These are phyloP conservation scores for Halictus ligatus DNA, from an alignment of 2,888 invertebrate genomes.

Conservation along the genomic window DNA sequence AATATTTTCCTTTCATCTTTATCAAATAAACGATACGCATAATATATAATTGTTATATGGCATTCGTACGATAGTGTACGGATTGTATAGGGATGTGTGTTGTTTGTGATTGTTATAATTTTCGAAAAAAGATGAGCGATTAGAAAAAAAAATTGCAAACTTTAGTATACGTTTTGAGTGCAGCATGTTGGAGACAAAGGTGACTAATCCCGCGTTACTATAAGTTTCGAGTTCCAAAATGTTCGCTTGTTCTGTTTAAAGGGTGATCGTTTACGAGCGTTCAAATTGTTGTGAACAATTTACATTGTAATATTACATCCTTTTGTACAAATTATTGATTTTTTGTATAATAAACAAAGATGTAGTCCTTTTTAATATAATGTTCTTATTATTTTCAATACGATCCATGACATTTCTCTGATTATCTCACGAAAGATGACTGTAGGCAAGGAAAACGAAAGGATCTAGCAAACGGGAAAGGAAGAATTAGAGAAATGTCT, in stretches of 20 bases:
- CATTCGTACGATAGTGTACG: slow-evolving; percentile 30
- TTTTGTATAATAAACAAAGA: slow-evolving; percentile 76
- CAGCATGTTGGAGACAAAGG: slow-evolving; percentile 19
- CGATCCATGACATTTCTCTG: not conserved
- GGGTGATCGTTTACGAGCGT: slow-evolving; percentile 55
- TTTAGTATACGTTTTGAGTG: slow-evolving; percentile 21
- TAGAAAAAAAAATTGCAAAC: slow-evolving; percentile 16
- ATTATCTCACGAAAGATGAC: not conserved
- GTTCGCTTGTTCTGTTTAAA: slow-evolving; percentile 41
- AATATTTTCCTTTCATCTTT: slow-evolving; percentile 34
- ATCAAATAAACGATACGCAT: slow-evolving; percentile 52
- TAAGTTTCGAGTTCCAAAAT: slow-evolving; percentile 40
- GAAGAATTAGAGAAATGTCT: not conserved
- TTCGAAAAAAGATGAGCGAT: slow-evolving; percentile 25
- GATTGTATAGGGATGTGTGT: slow-evolving; percentile 40
- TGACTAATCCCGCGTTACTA: slow-evolving; percentile 22
- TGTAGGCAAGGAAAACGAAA: not conserved
- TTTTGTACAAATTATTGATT: slow-evolving; percentile 77
- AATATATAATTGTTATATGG: slow-evolving; percentile 57
- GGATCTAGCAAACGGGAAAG: not conserved
- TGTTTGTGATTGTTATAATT: slow-evolving; percentile 40
- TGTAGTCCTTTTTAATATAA: slow-evolving; percentile 67
- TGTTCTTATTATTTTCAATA: not conserved
- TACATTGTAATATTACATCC: slow-evolving; percentile 66
- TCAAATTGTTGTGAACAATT: slow-evolving; percentile 42